Evolutionary conservation across 37 sponge, comb jelly and placozoan genomes (phyloP), one percentile per base, ranked within the genome.

Genomic region (Bolinopsis microptera): DNA sequence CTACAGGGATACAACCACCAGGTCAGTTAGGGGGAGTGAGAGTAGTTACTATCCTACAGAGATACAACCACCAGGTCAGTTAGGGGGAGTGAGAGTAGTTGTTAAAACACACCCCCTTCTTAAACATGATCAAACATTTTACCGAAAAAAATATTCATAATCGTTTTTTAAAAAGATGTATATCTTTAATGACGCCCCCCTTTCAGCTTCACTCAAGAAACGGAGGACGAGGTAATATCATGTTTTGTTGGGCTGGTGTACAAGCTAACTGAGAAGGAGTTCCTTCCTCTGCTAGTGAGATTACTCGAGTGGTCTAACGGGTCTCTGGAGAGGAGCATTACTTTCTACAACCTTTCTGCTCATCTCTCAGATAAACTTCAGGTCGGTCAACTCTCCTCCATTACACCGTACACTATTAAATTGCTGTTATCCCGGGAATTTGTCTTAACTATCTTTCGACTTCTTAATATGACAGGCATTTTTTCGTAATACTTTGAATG

Each of bases 221-320:
- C 90, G 1, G 90, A 86, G 90, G 61, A 86, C 61, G 61, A 28
- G 8, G 30, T 41, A 39, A 34, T 86, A 1, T n/a, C 30, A 16
- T 33, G 36, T 21, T 86, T 86, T 48, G n/a, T 86, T 25, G n/a
- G 27, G 0, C 90, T 86, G 48, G 90, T 86, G 90, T 86, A 86
- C 90, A 86, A 86, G 90, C 90, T 86, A 40, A 86, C 90, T 27
- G 90, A 86, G 90, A 86, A 86, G 28, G 90, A 86, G 41, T 86
- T 86, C 28, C 90, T 86, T 0, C 90, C 90, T 23, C 90, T 86
- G 38, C 90, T 86, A 13, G n/a, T 86, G 8, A 25, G 18, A 24
- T 48, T 86, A 5, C 90, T 86, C n/a, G 90, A 86, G 90, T 86
- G 90, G 90, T 38, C 90, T 5, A 48, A 86, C 1, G 90, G 31